These are phyloP conservation scores for Neostethus bicornis DNA, from an alignment of 2,797 vertebrate genomes.

Conservation along the genomic window DNA sequence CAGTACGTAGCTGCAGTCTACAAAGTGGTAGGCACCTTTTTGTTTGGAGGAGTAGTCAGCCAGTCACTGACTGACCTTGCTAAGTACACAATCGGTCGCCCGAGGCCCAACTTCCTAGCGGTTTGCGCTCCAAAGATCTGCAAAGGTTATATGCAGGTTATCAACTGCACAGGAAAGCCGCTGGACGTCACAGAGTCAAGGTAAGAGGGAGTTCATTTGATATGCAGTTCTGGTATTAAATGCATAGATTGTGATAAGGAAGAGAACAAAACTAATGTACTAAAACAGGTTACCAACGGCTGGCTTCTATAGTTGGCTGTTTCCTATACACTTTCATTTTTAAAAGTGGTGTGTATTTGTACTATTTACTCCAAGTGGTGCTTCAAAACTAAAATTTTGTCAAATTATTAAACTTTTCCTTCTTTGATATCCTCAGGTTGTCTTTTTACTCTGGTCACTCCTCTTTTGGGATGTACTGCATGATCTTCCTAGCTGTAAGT, in stretches of 20 bases:
- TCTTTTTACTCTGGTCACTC: conserved; percentile 99
- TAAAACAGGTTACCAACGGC: background rate
- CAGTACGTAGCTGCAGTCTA: conserved; percentile 92
- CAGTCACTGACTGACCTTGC: conserved; percentile 95
- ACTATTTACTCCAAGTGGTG: background rate
- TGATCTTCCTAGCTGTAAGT: conserved; percentile 98
- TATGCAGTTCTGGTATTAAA: accelerated
- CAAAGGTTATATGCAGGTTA: conserved; percentile 80
- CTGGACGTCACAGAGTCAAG: conserved; percentile 89
- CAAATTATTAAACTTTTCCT: background rate
- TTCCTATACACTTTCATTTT: background rate
- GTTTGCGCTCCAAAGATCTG: conserved; percentile 86
- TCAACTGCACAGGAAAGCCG: conserved; percentile 84
- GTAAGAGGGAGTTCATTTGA: conserved; percentile 59
- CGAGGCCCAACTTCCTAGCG: conserved; percentile 90
- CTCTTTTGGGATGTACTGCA: conserved; percentile 98
- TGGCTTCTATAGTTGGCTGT: background rate
- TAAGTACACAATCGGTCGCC: conserved; percentile 91
- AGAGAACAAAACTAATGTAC: background rate
- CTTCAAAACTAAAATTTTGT: background rate
- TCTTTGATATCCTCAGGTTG: conserved; percentile 76
- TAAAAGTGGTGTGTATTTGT: background rate
- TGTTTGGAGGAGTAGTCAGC: conserved; percentile 89
- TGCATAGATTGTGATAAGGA: background rate
- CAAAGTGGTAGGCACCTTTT: conserved; percentile 93